phyloP scores from a whole-genome alignment of 2,888 invertebrate genomes.

The Tiliacea citrago region DNA sequence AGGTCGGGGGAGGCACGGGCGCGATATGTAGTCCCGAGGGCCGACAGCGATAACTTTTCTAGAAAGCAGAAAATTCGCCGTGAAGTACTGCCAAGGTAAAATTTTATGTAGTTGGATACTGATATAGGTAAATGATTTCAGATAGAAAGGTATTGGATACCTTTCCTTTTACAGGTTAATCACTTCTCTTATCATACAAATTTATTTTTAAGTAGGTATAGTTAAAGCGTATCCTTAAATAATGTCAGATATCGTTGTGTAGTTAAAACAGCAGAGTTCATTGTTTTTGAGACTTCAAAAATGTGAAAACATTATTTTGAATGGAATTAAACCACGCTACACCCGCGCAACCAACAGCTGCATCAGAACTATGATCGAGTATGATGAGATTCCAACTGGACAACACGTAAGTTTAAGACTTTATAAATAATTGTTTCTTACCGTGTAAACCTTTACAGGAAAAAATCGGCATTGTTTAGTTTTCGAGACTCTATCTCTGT shows the following conservation, averaged over 20 bases:
- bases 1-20: slow-evolving; percentile 46
- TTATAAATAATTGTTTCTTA: background rate
- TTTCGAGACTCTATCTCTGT: background rate
- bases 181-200: background rate
- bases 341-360: too few relatives aligned
- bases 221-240: background rate
- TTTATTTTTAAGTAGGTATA: slow-evolving; percentile 10
- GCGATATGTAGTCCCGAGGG: slow-evolving; percentile 72
- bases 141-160: slow-evolving; percentile 19
- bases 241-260: background rate
- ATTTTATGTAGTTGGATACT: slow-evolving; percentile 64
- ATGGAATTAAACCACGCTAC: background rate
- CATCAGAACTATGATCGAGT: background rate
- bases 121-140: slow-evolving; percentile 63
- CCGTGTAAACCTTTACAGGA: background rate
- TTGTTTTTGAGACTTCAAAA: background rate
- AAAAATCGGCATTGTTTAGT: too few relatives aligned
- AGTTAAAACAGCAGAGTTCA: background rate
- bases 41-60: slow-evolving; percentile 72
- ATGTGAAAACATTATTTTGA: background rate
- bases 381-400: background rate
- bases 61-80: slow-evolving; percentile 69
- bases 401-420: background rate
- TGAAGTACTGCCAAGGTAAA: slow-evolving; percentile 63
- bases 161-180: slow-evolving; percentile 7